Evolutionary conservation across 1,140 invertebrate species (phyloP).

Genomic region (Pantala flavescens): DNA sequence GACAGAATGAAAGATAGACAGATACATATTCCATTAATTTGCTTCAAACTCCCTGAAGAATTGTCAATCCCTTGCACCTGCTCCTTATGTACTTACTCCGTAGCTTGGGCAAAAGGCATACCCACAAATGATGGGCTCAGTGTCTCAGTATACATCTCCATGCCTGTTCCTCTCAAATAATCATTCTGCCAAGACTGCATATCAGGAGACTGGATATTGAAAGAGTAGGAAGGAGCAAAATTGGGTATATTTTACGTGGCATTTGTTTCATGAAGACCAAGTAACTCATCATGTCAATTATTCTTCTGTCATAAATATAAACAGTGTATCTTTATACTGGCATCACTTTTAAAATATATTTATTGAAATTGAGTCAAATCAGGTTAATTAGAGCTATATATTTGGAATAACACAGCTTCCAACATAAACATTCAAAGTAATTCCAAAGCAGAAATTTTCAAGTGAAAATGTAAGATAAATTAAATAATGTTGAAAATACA

Average conservation of each 20-base stretch:
- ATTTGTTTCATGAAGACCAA: too few relatives aligned
- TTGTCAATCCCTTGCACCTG: background rate
- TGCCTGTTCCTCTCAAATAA: constrained; percentile 94
- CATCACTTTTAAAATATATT: too few relatives aligned
- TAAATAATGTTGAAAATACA: too few relatives aligned
- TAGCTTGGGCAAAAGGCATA: constrained; percentile 93
- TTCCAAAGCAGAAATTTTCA: too few relatives aligned
- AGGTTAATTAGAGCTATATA: too few relatives aligned
- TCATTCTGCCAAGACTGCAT: constrained; percentile 97
- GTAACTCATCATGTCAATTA: background rate
- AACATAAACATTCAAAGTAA: too few relatives aligned
- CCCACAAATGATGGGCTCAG: constrained; percentile 92
- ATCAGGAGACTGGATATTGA: constrained; percentile 68
- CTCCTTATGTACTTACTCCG: constrained; percentile 75
- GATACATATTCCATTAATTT: background rate
- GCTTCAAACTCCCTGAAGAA: background rate
- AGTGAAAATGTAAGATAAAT: too few relatives aligned
- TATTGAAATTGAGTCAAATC: too few relatives aligned
- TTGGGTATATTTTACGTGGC: background rate
- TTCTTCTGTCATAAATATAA: background rate
- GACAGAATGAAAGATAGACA: background rate
- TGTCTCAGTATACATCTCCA: constrained; percentile 99
- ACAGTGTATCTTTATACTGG: too few relatives aligned
- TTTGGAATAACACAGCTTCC: too few relatives aligned
- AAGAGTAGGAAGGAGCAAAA: constrained; percentile 34